Evolutionary conservation across 2,888 invertebrate species (phyloP).

Genomic region (Coenonympha glycerion): DNA sequence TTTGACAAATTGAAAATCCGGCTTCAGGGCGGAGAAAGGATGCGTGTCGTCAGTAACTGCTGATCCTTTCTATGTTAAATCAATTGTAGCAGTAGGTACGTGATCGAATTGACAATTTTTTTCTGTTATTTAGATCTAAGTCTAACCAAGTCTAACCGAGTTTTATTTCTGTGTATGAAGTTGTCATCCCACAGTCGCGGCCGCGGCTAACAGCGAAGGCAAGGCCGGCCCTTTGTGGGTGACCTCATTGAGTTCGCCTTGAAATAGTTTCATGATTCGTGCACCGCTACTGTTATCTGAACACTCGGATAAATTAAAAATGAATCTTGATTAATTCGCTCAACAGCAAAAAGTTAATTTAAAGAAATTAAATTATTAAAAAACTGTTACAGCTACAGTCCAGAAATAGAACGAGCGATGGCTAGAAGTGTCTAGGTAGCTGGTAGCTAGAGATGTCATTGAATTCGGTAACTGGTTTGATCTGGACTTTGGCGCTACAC

Average conservation of each 20-base stretch:
- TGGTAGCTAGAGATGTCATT: neutral
- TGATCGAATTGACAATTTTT: too few species aligned
- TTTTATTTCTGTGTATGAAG: slow-evolving; percentile 27
- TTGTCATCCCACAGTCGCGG: slow-evolving; percentile 52
- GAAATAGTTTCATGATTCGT: slow-evolving; percentile 71
- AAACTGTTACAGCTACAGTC: neutral
- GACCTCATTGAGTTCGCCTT: slow-evolving; percentile 70
- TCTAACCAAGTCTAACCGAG: too few species aligned
- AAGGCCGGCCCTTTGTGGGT: slow-evolving; percentile 68
- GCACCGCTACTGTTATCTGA: slow-evolving; percentile 52
- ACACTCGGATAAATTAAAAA: slow-evolving; percentile 38
- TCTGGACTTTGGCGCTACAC: slow-evolving; percentile 8
- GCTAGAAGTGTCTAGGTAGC: neutral
- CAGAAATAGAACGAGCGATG: neutral
- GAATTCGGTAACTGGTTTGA: slow-evolving; percentile 5
- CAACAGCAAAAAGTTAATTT: slow-evolving; percentile 1
- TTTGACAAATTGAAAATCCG: too few species aligned
- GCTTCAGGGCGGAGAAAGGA: too few species aligned
- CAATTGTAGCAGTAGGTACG: too few species aligned
- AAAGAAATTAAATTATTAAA: neutral
- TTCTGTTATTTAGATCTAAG: too few species aligned
- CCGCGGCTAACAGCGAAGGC: slow-evolving; percentile 43
- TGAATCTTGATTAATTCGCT: slow-evolving; percentile 16
- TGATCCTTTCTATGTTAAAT: too few species aligned
- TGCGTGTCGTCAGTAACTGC: too few species aligned